phyloP scores from a whole-genome alignment of 1,140 invertebrate genomes.

The Leguminivora glycinivorella region DNA sequence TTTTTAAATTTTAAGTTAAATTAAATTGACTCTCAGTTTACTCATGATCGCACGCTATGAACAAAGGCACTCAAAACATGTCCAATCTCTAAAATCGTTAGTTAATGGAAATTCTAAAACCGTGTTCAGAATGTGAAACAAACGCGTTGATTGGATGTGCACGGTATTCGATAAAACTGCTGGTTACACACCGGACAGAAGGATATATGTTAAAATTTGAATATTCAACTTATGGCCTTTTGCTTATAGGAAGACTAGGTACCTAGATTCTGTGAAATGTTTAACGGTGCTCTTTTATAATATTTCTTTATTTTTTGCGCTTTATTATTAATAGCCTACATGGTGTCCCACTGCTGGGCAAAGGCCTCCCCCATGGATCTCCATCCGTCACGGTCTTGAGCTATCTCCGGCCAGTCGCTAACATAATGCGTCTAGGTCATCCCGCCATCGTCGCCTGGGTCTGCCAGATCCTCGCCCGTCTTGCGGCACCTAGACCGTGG shows the following conservation, averaged over 20 bases:
- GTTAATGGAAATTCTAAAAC: neutral
- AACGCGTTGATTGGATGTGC: conserved; percentile 1
- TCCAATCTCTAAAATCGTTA: neutral
- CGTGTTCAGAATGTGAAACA: neutral
- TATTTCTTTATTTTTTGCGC: no score
- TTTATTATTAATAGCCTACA: no score
- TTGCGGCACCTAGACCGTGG: no score
- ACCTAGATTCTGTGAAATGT: neutral
- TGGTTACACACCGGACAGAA: neutral
- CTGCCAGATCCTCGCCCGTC: no score
- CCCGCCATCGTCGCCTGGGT: no score
- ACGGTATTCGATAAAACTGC: neutral
- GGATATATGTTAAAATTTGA: neutral
- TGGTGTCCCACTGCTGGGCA: no score
- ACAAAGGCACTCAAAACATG: conserved; percentile 2
- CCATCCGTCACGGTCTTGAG: no score
- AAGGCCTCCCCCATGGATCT: no score
- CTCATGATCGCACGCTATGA: neutral
- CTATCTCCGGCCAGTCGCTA: no score
- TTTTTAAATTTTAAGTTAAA: no score
- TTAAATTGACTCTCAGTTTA: neutral
- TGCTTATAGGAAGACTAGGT: neutral
- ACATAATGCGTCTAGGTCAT: no score
- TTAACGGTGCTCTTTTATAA: neutral
- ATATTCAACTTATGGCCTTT: neutral